These are phyloP conservation scores for Eledone cirrhosa DNA, from an alignment of 2,888 invertebrate genomes.

Conservation along the genomic window DNA sequence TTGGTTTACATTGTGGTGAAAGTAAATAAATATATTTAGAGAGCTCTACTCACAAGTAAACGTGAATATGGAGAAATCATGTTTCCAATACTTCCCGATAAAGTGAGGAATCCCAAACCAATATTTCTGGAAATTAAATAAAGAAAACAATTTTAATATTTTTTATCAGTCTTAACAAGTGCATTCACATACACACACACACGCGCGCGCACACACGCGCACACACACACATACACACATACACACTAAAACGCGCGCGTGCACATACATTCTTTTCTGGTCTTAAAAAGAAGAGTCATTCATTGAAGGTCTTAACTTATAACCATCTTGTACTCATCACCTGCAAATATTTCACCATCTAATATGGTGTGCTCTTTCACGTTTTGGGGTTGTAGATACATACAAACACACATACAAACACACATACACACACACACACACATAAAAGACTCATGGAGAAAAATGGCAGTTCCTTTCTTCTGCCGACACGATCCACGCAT, in stretches of 20 bases:
- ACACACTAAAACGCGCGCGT: background rate
- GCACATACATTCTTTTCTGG: background rate
- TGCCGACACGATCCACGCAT: no score
- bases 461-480: no score
- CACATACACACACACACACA: no score
- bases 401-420: no score
- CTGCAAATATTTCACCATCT: no score
- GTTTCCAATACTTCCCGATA: constrained; percentile 53
- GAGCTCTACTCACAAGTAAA: constrained; percentile 43
- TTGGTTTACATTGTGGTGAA: no score
- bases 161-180: background rate
- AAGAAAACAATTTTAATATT: background rate
- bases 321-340: no score
- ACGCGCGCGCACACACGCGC: background rate
- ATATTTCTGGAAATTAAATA: constrained; percentile 42
- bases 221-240: background rate
- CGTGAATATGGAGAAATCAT: constrained; percentile 54
- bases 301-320: background rate
- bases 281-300: background rate
- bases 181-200: no score
- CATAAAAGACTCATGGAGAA: no score
- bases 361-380: no score
- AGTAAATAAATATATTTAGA: background rate
- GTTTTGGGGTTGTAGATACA: no score
- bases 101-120: constrained; percentile 53